A percentile compares a stretch with the other conserved stretches of the same genome.
These are phyloP conservation scores for Drosophila erecta DNA, from an alignment of 1,140 invertebrate genomes.

Conservation along the genomic window DNA sequence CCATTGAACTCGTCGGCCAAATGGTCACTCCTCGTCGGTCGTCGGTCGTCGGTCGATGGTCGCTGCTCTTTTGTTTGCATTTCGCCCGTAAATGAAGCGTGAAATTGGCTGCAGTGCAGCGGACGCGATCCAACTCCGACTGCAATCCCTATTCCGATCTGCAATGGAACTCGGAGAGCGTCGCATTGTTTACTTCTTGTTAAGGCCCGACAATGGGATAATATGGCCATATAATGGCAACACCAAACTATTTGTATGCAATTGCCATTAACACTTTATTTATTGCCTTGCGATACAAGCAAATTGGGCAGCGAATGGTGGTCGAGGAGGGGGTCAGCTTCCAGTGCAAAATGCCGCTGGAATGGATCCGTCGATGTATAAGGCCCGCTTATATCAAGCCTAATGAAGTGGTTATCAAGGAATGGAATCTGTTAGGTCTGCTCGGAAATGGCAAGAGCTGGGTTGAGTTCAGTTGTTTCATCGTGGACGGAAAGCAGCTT, in stretches of 20 bases:
- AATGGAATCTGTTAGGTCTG: slow-evolving; percentile 53
- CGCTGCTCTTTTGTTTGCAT: slow-evolving; percentile 73
- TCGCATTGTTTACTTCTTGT: slow-evolving; percentile 82
- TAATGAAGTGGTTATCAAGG: slow-evolving; percentile 73
- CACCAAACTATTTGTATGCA: slow-evolving; percentile 82
- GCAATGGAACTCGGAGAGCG: slow-evolving; percentile 41
- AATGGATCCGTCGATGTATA: slow-evolving; percentile 34
- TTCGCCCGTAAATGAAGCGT: slow-evolving; percentile 81
- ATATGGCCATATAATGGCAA: slow-evolving; percentile 78
- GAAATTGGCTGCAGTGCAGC: slow-evolving; percentile 81
- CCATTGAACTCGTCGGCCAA: slow-evolving; percentile 71
- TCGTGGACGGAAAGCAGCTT: slow-evolving; percentile 17
- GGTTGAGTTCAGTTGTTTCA: not conserved
- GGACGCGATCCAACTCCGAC: slow-evolving; percentile 43
- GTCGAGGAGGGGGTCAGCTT: slow-evolving; percentile 2
- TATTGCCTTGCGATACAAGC: slow-evolving; percentile 56
- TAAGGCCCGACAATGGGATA: slow-evolving; percentile 69
- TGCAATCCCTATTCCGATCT: slow-evolving; percentile 8
- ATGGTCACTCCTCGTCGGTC: slow-evolving; percentile 55
- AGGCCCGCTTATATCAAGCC: slow-evolving; percentile 38
- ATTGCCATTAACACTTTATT: slow-evolving; percentile 84
- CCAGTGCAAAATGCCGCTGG: slow-evolving; percentile 21
- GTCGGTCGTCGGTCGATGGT: slow-evolving; percentile 15
- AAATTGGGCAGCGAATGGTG: slow-evolving; percentile 23
- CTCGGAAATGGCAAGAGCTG: slow-evolving; percentile 38